A percentile compares a stretch with the other conserved stretches of the same genome.
These are phyloP conservation scores for Drosophila pseudotalamancana DNA, from an alignment of 2,888 invertebrate genomes.

Conservation along the genomic window DNA sequence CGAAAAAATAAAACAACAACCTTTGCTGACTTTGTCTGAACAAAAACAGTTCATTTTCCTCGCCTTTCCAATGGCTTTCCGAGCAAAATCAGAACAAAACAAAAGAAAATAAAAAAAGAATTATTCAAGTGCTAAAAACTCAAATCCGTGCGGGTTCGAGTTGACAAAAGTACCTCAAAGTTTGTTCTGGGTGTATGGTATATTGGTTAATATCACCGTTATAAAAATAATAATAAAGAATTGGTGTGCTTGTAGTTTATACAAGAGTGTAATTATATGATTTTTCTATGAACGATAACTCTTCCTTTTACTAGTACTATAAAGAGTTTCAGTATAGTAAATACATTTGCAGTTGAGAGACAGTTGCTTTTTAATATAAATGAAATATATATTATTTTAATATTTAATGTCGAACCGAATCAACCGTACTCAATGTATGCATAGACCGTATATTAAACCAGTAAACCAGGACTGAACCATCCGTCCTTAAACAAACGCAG, in stretches of 20 bases:
- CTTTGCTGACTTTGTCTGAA: slow-evolving; percentile 50
- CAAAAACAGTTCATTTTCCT: slow-evolving; percentile 67
- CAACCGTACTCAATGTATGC: too few species aligned
- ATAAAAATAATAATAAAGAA: neutral
- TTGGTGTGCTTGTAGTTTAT: neutral
- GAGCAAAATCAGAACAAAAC: slow-evolving; percentile 42
- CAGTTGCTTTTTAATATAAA: too few species aligned
- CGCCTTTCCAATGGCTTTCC: neutral
- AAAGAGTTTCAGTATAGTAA: too few species aligned
- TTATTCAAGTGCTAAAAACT: slow-evolving; percentile 34
- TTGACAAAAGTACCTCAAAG: neutral
- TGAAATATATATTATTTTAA: too few species aligned
- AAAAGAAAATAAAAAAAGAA: slow-evolving; percentile 7
- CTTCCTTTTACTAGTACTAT: too few species aligned
- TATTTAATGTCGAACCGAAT: too few species aligned
- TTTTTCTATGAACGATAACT: too few species aligned
- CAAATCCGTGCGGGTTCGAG: slow-evolving; percentile 34
- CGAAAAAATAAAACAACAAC: slow-evolving; percentile 42
- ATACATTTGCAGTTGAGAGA: too few species aligned
- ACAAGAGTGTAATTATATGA: too few species aligned
- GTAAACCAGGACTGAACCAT: too few species aligned
- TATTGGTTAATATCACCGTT: slow-evolving; percentile 10
- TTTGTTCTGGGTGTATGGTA: neutral
- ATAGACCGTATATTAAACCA: too few species aligned
- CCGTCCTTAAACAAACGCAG: too few species aligned